phyloP scores from a whole-genome alignment of 64 coral and sea anemone species.

The Hydrozoanthus tunicans region DNA sequence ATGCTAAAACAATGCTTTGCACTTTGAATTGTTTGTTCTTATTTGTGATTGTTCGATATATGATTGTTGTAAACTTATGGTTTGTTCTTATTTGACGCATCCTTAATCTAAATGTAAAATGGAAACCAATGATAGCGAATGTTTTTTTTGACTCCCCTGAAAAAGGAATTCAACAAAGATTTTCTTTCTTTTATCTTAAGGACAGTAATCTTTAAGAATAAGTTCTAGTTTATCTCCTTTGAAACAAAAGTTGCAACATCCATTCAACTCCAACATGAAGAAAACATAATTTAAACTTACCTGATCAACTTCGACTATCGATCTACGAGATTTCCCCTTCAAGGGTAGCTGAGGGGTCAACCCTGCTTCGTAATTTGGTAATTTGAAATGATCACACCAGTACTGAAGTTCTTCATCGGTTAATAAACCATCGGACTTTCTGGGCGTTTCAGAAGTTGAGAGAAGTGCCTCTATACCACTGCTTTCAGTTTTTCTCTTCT shows the following conservation, averaged over 20 bases:
- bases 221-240: background rate
- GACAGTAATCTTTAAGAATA: background rate
- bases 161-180: background rate
- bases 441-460: constrained; percentile 17
- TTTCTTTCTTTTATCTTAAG: background rate
- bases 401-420: constrained; percentile 79
- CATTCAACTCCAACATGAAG: background rate
- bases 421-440: constrained; percentile 76
- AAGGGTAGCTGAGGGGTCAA: constrained; percentile 63
- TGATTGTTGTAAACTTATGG: too few species aligned
- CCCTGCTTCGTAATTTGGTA: constrained; percentile 87
- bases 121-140: too few species aligned
- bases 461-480: constrained; percentile 47
- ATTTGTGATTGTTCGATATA: too few species aligned
- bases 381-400: constrained; percentile 91
- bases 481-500: constrained; percentile 60
- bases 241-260: background rate
- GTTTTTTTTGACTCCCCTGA: background rate
- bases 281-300: background rate
- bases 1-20: too few species aligned
- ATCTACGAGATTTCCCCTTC: constrained; percentile 45
- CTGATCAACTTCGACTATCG: background rate
- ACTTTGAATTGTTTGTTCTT: too few species aligned
- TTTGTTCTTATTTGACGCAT: too few species aligned
- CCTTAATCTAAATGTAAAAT: too few species aligned